A percentile compares a stretch with the other conserved stretches of the same genome.
phyloP scores from a whole-genome alignment of 23 tunicate genomes.

The Halocynthia roretzi region DNA sequence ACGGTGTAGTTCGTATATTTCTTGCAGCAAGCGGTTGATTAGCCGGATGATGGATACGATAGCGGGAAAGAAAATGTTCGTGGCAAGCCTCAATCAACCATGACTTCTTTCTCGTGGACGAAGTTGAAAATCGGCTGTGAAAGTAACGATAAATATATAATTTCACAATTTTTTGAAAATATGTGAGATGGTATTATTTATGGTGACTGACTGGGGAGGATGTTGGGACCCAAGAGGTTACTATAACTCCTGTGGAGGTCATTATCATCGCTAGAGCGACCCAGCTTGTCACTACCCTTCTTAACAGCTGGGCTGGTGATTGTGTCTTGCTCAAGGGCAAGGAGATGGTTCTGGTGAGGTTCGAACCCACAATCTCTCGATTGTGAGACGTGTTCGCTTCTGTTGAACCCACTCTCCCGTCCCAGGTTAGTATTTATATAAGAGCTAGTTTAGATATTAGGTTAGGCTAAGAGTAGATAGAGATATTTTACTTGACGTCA shows the following conservation, averaged over 20 bases:
- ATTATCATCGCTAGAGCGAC: too few species aligned
- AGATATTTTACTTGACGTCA: slow-evolving; percentile 48
- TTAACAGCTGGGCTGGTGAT: too few species aligned
- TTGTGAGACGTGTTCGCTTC: neutral
- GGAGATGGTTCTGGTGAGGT: too few species aligned
- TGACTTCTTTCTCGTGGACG: slow-evolving; percentile 24
- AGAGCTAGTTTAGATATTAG: neutral
- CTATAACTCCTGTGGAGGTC: too few species aligned
- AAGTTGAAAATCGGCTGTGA: slow-evolving; percentile 36
- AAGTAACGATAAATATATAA: neutral
- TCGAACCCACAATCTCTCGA: too few species aligned
- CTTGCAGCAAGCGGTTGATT: slow-evolving; percentile 62
- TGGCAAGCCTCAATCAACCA: slow-evolving; percentile 61
- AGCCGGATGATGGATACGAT: slow-evolving; percentile 21
- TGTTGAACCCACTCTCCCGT: too few species aligned
- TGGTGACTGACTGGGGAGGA: too few species aligned
- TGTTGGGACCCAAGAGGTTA: too few species aligned
- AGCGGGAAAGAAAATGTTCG: slow-evolving; percentile 56
- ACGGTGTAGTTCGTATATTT: slow-evolving; percentile 27
- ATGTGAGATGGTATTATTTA: too few species aligned
- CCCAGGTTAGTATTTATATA: neutral
- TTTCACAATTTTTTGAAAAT: too few species aligned
- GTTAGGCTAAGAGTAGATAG: neutral
- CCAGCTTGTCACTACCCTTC: too few species aligned
- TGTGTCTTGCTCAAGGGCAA: too few species aligned